These are phyloP conservation scores for Phalacrocorax carbo DNA, from an alignment of 2,113 vertebrate species.

Conservation along the genomic window DNA sequence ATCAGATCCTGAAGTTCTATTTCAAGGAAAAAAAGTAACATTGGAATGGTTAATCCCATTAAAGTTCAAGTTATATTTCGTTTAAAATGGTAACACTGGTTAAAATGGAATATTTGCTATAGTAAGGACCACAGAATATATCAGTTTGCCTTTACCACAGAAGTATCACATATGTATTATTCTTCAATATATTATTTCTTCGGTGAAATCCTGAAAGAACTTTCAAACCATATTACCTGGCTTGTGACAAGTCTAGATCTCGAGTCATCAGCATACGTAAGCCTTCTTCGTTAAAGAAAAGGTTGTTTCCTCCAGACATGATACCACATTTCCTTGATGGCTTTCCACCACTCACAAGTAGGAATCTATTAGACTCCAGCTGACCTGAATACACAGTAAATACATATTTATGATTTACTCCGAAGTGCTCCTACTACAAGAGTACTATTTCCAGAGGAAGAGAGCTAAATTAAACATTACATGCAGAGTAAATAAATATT, in stretches of 20 bases:
- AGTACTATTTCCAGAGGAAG: background rate
- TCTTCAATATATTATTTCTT: background rate
- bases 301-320: constrained; percentile 94
- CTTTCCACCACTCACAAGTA: constrained; percentile 91
- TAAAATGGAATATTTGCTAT: background rate
- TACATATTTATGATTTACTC: constrained; percentile 31
- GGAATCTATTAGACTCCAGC: constrained; percentile 87
- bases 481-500: background rate
- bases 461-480: constrained; percentile 15
- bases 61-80: background rate
- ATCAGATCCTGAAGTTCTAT: background rate
- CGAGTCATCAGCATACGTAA: constrained; percentile 93
- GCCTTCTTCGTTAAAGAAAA: constrained; percentile 97
- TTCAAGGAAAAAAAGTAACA: background rate
- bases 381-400: constrained; percentile 75
- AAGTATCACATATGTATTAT: background rate
- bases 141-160: background rate
- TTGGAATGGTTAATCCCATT: background rate
- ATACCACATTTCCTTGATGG: constrained; percentile 96
- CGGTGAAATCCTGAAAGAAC: background rate
- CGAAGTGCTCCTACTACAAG: background rate
- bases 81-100: background rate
- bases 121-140: background rate
- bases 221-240: constrained; percentile 80
- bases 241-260: constrained; percentile 93